phyloP scores from a whole-genome alignment of 1,140 invertebrate genomes.

The Drosophila ogumai region DNA sequence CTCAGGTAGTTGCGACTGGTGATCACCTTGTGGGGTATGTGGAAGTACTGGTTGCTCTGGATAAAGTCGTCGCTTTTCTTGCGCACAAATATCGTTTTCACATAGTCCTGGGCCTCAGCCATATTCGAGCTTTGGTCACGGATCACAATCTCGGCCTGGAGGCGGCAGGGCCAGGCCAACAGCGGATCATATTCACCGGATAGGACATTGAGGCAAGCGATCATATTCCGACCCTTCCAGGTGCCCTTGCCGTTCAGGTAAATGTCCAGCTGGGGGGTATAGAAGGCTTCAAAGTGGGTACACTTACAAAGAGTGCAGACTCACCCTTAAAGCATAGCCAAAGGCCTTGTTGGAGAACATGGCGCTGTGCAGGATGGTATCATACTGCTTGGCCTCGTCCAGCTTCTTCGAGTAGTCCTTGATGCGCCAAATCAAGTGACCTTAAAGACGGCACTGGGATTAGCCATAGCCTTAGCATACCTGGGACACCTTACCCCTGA shows the following conservation, averaged over 20 bases:
- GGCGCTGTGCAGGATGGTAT: slow-evolving; percentile 87
- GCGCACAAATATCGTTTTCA: slow-evolving; percentile 84
- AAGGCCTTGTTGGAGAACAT: slow-evolving; percentile 89
- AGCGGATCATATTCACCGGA: slow-evolving; percentile 89
- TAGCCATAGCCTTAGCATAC: neutral
- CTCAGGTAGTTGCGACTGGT: slow-evolving; percentile 88
- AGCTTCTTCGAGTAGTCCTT: slow-evolving; percentile 88
- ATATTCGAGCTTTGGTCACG: slow-evolving; percentile 87
- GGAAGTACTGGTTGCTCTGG: slow-evolving; percentile 89
- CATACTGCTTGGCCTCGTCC: slow-evolving; percentile 88
- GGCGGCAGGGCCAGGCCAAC: slow-evolving; percentile 89
- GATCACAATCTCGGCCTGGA: slow-evolving; percentile 87
- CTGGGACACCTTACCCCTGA: slow-evolving; percentile 47
- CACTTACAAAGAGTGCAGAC: too few species aligned
- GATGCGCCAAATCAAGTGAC: slow-evolving; percentile 89
- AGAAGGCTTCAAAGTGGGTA: too few species aligned
- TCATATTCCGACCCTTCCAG: slow-evolving; percentile 90
- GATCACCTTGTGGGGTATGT: slow-evolving; percentile 89
- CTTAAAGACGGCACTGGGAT: slow-evolving; percentile 52
- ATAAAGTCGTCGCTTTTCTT: slow-evolving; percentile 86
- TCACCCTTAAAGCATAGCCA: slow-evolving; percentile 90
- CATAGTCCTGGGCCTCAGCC: slow-evolving; percentile 85
- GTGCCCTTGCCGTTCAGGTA: slow-evolving; percentile 90
- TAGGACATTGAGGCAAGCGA: slow-evolving; percentile 88
- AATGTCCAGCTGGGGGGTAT: slow-evolving; percentile 86